A percentile compares a stretch with the other conserved stretches of the same genome.
Evolutionary conservation across 2,888 invertebrate genomes (phyloP).

Genomic region (Conops quadrifasciatus): DNA sequence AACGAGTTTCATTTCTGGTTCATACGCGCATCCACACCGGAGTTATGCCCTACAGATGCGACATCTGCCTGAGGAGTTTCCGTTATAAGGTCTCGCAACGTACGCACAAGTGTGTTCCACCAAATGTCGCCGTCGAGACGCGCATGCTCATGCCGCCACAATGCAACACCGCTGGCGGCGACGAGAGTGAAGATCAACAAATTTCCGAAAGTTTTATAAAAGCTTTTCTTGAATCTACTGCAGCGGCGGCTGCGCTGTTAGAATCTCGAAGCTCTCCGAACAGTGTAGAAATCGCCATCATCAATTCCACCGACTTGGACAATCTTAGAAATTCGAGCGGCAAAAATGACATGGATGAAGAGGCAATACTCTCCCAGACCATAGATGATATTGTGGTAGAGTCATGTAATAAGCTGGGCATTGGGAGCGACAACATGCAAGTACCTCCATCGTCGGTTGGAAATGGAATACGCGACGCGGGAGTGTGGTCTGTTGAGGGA

Average conservation of each 20-base stretch:
- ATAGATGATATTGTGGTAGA: constrained; percentile 65
- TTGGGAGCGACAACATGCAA: constrained; percentile 48
- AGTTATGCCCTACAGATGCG: constrained; percentile 86
- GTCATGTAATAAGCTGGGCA: constrained; percentile 63
- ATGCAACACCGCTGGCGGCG: background rate
- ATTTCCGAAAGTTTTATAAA: constrained; percentile 57
- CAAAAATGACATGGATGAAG: constrained; percentile 45
- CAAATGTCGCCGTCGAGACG: background rate
- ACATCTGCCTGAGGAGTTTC: constrained; percentile 81
- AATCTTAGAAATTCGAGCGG: background rate
- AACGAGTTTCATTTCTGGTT: constrained; percentile 85
- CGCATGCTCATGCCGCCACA: background rate
- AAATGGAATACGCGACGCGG: constrained; percentile 46
- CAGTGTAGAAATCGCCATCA: constrained; percentile 58
- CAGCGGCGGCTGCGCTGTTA: constrained; percentile 24
- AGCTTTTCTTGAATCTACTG: constrained; percentile 53
- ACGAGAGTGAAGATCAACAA: constrained; percentile 38
- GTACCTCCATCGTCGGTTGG: constrained; percentile 49
- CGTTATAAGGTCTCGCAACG: constrained; percentile 86
- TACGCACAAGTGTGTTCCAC: constrained; percentile 77
- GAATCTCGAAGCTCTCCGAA: constrained; percentile 66
- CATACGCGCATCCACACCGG: constrained; percentile 84
- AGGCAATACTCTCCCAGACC: constrained; percentile 55
- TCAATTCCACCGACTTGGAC: constrained; percentile 33
- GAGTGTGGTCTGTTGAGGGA: constrained; percentile 41